Evolutionary conservation across 2,113 vertebrate species (phyloP), one percentile per base, ranked within the genome.

Genomic region (Catagonus wagneri): DNA sequence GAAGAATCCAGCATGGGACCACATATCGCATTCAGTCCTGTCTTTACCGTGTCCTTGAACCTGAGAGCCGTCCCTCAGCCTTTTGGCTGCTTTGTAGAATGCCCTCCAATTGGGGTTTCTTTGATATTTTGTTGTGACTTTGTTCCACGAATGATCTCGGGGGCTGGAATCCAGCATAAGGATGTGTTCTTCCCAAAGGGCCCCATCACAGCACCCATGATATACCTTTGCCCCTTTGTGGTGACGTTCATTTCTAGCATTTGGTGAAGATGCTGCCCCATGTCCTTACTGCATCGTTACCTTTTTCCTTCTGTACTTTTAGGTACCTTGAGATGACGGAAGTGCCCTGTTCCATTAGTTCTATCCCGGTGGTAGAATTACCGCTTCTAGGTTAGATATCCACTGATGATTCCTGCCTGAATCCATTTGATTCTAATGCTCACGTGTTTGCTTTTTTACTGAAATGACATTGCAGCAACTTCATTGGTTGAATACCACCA

Each of bases 281-380:
- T 60, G 25, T 83, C 61, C 93, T 76, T 56, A 52, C 29, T 58
- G 13, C 29, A 16, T 6, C 29, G 39, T 29, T 68, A 88, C 79
- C 22, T 86, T 54, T 83, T 78, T 61, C 39, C 34, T 87, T 96
- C 68, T 93, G 80, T 85, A 65, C 36, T 72, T 96, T 93, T 50
- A 71, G n/a, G 29, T 81, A 84, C 8, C 19, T 66, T 68, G n/a
- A 63, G n/a, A 90, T 92, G 61, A 81, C 27, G 0, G 89, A 78
- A 83, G 23, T 94, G 52, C 68, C 50, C 75, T 90, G 29, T 27
- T 81, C 71, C n/a, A n/a, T n/a, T n/a, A n/a, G n/a, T n/a, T n/a
- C n/a, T n/a, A n/a, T n/a, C n/a, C n/a, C n/a, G n/a, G n/a, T n/a
- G n/a, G n/a, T n/a, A n/a, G n/a, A n/a, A n/a, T n/a, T n/a, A n/a